Evolutionary conservation across 2,888 invertebrate genomes (phyloP), one percentile per base, ranked within the genome.

Genomic region (Dolomedes plantarius): DNA sequence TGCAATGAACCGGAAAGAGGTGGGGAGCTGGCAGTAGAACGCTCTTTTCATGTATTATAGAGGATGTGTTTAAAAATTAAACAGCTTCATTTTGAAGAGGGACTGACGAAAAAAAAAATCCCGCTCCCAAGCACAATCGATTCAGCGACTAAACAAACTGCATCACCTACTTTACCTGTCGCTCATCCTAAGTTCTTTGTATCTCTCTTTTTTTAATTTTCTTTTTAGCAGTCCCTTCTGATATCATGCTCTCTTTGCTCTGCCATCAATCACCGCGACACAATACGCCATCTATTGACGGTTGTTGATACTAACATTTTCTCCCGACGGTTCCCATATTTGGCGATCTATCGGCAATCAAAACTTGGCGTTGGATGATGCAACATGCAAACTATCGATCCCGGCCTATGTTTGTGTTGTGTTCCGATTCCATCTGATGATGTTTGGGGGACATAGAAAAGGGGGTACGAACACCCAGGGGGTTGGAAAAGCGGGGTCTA

Each of bases 361-460:
- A n/a, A 16, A 31, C 36, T 81, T 68, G 56, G 56, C 73, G 62
- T 39, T n/a, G 23, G 74, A 32, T 81, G 81, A 81, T 81, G 81
- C 75, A 81, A 81, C 65, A 81, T n/a, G 23, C 69, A 28, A n/a
- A 13, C 62, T 75, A 81, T 81, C 81, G 81, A 81, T 81, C 41
- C 9, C 50, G 73, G 80, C 73, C 80, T 80, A 73, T 69, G 80
- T 80, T 80, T 81, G 75, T 76, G n/a, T n/a, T n/a, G n/a, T 82
- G 71, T 82, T 71, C 64, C 75, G 69, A 68, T 76, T 76, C 69
- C 75, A 82, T 75, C 75, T 19, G 64, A 77, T 68, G 68, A n/a
- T 46, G 46, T 46, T 28, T 19, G 28, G 46, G 28, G 46, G 23
- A n/a, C 29, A 46, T 7, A 2, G 16, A n/a, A 16, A 16, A 2